Evolutionary conservation across 1,140 invertebrate genomes (phyloP).

Genomic region (Nasonia vitripennis): DNA sequence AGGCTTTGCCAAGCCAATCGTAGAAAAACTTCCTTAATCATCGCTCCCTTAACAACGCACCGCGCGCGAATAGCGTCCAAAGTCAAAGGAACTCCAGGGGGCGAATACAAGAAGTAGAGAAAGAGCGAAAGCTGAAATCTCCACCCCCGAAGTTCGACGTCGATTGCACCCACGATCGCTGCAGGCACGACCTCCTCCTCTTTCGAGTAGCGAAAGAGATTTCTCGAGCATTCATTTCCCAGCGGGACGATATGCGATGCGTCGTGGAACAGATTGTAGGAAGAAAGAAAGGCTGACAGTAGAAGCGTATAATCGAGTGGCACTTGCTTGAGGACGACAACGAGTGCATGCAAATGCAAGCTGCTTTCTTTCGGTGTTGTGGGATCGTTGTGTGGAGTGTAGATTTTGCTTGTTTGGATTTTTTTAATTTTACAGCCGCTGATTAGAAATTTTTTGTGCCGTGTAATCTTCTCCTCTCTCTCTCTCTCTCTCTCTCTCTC

Average conservation of each 20-base stretch:
- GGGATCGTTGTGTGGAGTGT: too few species aligned
- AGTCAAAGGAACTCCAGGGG: not conserved
- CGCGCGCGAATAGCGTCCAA: not conserved
- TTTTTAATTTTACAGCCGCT: too few species aligned
- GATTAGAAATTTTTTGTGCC: too few species aligned
- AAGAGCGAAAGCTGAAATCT: not conserved
- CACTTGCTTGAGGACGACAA: not conserved
- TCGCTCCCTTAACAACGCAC: not conserved
- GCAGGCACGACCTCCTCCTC: too few species aligned
- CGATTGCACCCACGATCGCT: not conserved
- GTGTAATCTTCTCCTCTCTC: too few species aligned
- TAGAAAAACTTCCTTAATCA: not conserved
- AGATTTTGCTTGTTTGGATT: too few species aligned
- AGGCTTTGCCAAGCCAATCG: not conserved
- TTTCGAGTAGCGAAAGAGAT: not conserved
- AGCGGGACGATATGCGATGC: not conserved
- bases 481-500: too few species aligned
- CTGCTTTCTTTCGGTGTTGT: too few species aligned
- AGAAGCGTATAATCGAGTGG: not conserved
- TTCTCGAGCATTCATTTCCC: not conserved
- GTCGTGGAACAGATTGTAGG: not conserved
- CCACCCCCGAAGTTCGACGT: not conserved
- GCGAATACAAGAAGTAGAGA: not conserved
- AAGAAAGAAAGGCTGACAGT: not conserved
- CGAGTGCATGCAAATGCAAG: too few species aligned